Evolutionary conservation across 1,140 invertebrate genomes (phyloP).

Genomic region (Bradynema listronoti): DNA sequence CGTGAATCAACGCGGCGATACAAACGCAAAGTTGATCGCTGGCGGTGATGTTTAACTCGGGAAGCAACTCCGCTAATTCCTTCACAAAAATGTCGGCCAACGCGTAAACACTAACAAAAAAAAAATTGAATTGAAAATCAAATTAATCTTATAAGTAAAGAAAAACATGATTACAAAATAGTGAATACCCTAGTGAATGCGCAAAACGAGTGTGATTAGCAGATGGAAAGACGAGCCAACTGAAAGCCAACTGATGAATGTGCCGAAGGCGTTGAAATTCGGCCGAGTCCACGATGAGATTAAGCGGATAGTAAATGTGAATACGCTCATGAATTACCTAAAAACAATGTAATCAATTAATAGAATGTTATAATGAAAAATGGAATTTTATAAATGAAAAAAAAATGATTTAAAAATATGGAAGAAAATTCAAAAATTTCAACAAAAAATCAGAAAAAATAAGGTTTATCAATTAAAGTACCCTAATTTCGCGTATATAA

Average conservation of each 20-base stretch:
- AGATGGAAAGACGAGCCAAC: slow-evolving; percentile 64
- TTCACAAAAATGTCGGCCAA: slow-evolving; percentile 7
- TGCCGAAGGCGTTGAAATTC: slow-evolving; percentile 65
- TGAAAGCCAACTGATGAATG: slow-evolving; percentile 64
- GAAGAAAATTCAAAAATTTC: no score
- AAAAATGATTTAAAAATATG: neutral
- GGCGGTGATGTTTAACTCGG: slow-evolving; percentile 60
- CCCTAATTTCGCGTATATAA: no score
- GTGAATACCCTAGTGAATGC: slow-evolving; percentile 65
- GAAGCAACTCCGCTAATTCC: slow-evolving; percentile 24
- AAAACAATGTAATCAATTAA: neutral
- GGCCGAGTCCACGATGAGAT: no score
- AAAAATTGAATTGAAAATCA: slow-evolving; percentile 19
- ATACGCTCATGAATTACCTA: slow-evolving; percentile 1
- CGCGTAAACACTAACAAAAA: slow-evolving; percentile 36
- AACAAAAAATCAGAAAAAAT: no score
- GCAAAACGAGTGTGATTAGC: slow-evolving; percentile 65
- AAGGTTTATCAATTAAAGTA: no score
- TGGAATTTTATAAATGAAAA: neutral
- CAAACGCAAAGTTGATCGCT: slow-evolving; percentile 62
- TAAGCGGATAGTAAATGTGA: no score
- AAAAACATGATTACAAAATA: slow-evolving; percentile 17
- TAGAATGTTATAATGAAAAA: no score
- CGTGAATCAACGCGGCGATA: slow-evolving; percentile 68
- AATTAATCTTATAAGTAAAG: slow-evolving; percentile 12